Base-by-base conservation (phyloP, 2,888 invertebrate species). In the Polyploca ridens region DNA sequence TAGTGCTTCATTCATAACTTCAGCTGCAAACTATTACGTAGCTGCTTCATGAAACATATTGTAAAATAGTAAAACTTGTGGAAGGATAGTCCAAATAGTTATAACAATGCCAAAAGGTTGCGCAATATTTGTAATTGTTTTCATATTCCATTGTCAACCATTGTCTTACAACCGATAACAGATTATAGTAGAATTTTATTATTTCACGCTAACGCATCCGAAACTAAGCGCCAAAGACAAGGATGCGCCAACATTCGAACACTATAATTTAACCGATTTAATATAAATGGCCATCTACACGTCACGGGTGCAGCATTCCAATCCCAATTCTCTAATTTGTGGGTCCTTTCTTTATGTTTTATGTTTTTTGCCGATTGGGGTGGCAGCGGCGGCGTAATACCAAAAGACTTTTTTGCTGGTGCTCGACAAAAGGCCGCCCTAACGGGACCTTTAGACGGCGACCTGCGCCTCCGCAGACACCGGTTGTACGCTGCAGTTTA, bases 251-350 rank as follows among this genome's bases (percentile, higher is more conserved):
- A 70, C 68, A 66, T 69, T 66, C 68, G 63, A 74, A 70, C 73
- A 74, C 75, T 83, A 82, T 86, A 86, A 86, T 85, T 86, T 84
- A 76, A 71, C 77, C 76, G 77, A 82, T 83, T 83, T 84, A 81
- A 83, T 77, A 85, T 80, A 83, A 86, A 85, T 78, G 79, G 69
- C 80, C 80, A 79, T 75, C 68, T 83, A 79, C 75, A 78, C 82
- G 85, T 87, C 85, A 87, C 90, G 92, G 90, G 88, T 90, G 90
- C 90, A 91, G 88, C 91, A 93, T 93, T 92, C 92, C 92, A 70
- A 85, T 82, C 84, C 73, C 82, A 77, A 83, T 86, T 87, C 88
- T 82, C 87, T 91, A 91, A 93, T 93, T 93, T 91, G 89, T 89
- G 87, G 61, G 87, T 87, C 88, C 88, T 92, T 90, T 86, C 85